Evolutionary conservation across 2,113 vertebrate genomes (phyloP), one percentile per base, ranked within the genome.

Genomic region (Dromaius novaehollandiae): DNA sequence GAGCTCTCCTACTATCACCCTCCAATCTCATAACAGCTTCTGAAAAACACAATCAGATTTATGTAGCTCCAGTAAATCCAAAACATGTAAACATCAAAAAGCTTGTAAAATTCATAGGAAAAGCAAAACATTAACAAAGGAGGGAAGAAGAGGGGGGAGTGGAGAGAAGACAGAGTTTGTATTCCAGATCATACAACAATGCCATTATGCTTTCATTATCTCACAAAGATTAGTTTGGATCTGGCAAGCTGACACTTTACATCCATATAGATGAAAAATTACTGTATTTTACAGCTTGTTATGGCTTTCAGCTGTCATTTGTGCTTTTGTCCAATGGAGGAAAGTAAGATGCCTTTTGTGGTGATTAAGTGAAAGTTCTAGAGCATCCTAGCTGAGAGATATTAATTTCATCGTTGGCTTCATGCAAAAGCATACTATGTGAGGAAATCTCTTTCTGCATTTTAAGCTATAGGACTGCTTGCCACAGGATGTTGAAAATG

Each of bases 11-110:
- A 28, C 38, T 81, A 74, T 25, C 20, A 76, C 20, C 13, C 6
- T 75, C 13, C 66, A 25, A 32, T 61, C 77, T 83, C 36, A 2
- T 71, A 78, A 70, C 82, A 84, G 2, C 12, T 84, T 75, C 56
- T 70, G 19, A 63, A 63, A 70, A 64, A 0, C 7, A 40, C 0
- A 2, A 8, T 53, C 15, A n/a, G 36, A 25, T 3, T 8, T 75
- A 25, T 11, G 11, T 75, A 82, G 5, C 10, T 74, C 26, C 11
- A 50, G 5, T 14, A 38, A 74, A 66, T 81, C 21, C 22, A 76
- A 82, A 88, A 30, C 15, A 34, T 0, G 0, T 17, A 61, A 92
- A 3, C 19, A 66, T 64, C n/a, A 42, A 78, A 38, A 21, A 4
- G 3, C 2, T 7, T 13, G 1, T 32, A 16, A 30, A 83, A 80